Percentiles rank a stretch among this genome's conserved stretches.
Evolutionary conservation across 2,797 vertebrate genomes (phyloP).

Genomic region (Danio aesculapii): DNA sequence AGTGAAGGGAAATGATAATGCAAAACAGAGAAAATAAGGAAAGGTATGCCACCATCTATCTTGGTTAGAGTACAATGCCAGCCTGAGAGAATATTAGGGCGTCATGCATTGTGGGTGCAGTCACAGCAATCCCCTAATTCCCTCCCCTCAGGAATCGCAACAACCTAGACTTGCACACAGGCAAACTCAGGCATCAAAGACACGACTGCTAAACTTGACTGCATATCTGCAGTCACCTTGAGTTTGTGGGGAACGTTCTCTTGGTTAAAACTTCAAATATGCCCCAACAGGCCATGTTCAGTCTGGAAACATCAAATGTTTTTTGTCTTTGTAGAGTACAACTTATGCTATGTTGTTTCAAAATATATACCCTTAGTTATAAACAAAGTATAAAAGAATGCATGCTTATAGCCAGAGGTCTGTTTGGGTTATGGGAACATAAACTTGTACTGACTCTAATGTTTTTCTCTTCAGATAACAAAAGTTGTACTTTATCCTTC

Average conservation of each 20-base stretch:
- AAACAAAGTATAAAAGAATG: slow-evolving; percentile 21
- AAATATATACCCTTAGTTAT: slow-evolving; percentile 15
- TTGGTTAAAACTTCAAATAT: slow-evolving; percentile 23
- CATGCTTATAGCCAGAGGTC: slow-evolving; percentile 23
- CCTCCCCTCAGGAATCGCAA: slow-evolving; percentile 26
- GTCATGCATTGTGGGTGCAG: slow-evolving; percentile 15
- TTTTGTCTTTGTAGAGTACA: slow-evolving; percentile 12
- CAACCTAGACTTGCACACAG: background rate
- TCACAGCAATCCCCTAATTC: slow-evolving; percentile 3
- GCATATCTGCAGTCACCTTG: slow-evolving; percentile 37
- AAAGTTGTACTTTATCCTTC: background rate
- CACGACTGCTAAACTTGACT: background rate
- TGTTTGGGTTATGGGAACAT: slow-evolving; percentile 8
- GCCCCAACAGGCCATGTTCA: slow-evolving; percentile 15
- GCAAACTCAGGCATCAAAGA: slow-evolving; percentile 24
- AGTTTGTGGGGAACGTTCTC: slow-evolving; percentile 18
- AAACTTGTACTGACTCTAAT: slow-evolving; percentile 19
- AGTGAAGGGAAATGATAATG: background rate
- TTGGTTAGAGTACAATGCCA: slow-evolving; percentile 16
- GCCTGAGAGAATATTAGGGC: slow-evolving; percentile 24
- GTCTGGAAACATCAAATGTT: slow-evolving; percentile 25
- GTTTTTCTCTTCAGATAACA: slow-evolving; percentile 18
- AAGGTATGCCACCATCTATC: slow-evolving; percentile 9
- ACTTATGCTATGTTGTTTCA: slow-evolving; percentile 11
- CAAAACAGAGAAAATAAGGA: background rate